phyloP scores from a whole-genome alignment of 2,888 invertebrate species.

The Euplexia lucipara region DNA sequence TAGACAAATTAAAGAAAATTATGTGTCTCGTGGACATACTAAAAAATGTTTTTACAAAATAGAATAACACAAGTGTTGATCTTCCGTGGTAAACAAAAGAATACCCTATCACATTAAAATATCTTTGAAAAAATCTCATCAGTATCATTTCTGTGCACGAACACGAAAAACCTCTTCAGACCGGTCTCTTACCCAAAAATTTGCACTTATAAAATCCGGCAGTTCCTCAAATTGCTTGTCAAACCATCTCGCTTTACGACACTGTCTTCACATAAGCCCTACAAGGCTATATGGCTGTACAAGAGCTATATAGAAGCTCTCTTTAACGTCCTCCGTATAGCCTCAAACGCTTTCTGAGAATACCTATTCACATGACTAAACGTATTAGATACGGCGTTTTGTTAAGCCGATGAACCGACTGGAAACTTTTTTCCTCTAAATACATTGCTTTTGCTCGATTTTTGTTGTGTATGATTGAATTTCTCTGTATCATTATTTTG shows the following conservation, averaged over 20 bases:
- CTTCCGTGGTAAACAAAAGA: neutral
- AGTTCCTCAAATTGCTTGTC: slow-evolving; percentile 65
- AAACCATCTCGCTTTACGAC: slow-evolving; percentile 65
- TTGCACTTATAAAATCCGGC: slow-evolving; percentile 45
- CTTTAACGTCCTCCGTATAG: slow-evolving; percentile 38
- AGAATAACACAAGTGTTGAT: neutral
- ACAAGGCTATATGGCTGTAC: slow-evolving; percentile 50
- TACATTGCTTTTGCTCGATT: neutral
- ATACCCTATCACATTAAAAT: neutral
- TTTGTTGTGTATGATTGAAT: neutral
- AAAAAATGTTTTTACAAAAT: neutral
- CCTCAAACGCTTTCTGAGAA: slow-evolving; percentile 39
- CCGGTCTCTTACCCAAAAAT: slow-evolving; percentile 24
- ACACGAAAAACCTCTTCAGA: slow-evolving; percentile 24
- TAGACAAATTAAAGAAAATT: neutral
- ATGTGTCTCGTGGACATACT: neutral
- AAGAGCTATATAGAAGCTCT: slow-evolving; percentile 30
- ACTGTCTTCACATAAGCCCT: slow-evolving; percentile 55
- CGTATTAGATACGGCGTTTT: slow-evolving; percentile 27
- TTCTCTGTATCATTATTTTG: neutral
- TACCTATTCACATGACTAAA: slow-evolving; percentile 54
- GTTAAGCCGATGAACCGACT: neutral
- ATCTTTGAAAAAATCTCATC: slow-evolving; percentile 1
- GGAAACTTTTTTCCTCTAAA: neutral
- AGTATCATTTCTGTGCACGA: slow-evolving; percentile 2